These are phyloP conservation scores for Synergus gifuensis DNA, from an alignment of 2,888 invertebrate species.

Conservation along the genomic window DNA sequence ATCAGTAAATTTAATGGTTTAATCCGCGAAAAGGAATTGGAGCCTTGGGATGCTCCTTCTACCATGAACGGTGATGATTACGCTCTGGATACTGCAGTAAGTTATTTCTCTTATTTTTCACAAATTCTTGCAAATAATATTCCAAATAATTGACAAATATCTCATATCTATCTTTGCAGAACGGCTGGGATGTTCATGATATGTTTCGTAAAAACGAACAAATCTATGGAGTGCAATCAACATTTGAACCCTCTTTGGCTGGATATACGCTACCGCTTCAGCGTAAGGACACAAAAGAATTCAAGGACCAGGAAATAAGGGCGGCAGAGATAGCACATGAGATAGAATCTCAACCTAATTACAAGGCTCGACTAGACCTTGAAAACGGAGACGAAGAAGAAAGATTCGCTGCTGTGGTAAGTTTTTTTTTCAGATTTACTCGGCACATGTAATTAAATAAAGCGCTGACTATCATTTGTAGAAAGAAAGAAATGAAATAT, in stretches of 20 bases:
- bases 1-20: constrained; percentile 93
- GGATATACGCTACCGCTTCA: constrained; percentile 95
- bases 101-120: constrained; percentile 46
- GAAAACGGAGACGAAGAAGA: constrained; percentile 97
- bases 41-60: constrained; percentile 90
- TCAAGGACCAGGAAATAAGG: constrained; percentile 89
- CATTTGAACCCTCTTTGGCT: constrained; percentile 93
- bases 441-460: background rate
- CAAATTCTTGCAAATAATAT: constrained; percentile 7
- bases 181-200: constrained; percentile 98
- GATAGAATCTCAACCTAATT: constrained; percentile 92
- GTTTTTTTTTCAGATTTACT: constrained; percentile 67
- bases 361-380: constrained; percentile 89
- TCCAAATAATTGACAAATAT: background rate
- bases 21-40: constrained; percentile 87
- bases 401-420: constrained; percentile 90
- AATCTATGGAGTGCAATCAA: constrained; percentile 94
- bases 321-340: constrained; percentile 95
- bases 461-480: background rate
- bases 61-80: constrained; percentile 82
- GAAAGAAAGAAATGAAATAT: background rate
- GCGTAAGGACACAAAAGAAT: constrained; percentile 92
- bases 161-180: constrained; percentile 74
- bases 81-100: constrained; percentile 85
- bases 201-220: constrained; percentile 97